A percentile compares a stretch with the other conserved stretches of the same genome.
Conservation (phyloP, 2,888 invertebrate genomes). For the Coenonympha glycerion region DNA sequence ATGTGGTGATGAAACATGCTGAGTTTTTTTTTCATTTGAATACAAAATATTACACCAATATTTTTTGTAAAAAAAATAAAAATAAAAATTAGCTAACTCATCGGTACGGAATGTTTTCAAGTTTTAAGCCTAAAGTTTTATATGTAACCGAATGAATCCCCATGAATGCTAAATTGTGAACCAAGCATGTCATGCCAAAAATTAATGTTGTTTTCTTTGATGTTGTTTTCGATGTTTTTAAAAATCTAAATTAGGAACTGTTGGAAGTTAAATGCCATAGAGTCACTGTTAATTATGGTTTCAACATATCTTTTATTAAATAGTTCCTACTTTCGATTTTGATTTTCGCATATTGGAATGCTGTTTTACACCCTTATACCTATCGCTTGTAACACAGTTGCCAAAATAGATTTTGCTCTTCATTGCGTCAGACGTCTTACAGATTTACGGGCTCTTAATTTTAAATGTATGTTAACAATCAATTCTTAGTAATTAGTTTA, state of each 20-base stretch:
- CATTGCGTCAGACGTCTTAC: constrained; percentile 1
- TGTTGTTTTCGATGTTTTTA: constrained; percentile 42
- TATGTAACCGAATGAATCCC: constrained; percentile 25
- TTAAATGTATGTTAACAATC: background rate
- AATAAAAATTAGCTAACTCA: background rate
- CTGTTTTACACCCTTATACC: constrained; percentile 37
- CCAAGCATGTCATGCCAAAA: constrained; percentile 63
- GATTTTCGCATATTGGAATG: constrained; percentile 43
- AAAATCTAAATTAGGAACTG: constrained; percentile 31
- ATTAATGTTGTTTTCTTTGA: constrained; percentile 31
- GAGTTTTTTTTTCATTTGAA: background rate
- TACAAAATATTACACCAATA: background rate
- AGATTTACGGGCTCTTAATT: background rate
- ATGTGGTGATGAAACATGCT: background rate
- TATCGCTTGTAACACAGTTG: constrained; percentile 20
- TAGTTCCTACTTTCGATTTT: constrained; percentile 10
- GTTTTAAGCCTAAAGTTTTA: constrained; percentile 34
- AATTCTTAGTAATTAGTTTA: too few relatives aligned
- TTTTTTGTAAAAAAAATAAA: background rate
- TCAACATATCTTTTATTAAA: too few relatives aligned
- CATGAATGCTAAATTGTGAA: constrained; percentile 27
- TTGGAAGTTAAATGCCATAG: too few relatives aligned
- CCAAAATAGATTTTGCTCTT: constrained; percentile 24
- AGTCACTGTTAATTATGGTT: too few relatives aligned
- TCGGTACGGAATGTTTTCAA: constrained; percentile 29